These are phyloP conservation scores for Stenodema calcarata DNA, from an alignment of 2,888 invertebrate genomes.

Conservation along the genomic window DNA sequence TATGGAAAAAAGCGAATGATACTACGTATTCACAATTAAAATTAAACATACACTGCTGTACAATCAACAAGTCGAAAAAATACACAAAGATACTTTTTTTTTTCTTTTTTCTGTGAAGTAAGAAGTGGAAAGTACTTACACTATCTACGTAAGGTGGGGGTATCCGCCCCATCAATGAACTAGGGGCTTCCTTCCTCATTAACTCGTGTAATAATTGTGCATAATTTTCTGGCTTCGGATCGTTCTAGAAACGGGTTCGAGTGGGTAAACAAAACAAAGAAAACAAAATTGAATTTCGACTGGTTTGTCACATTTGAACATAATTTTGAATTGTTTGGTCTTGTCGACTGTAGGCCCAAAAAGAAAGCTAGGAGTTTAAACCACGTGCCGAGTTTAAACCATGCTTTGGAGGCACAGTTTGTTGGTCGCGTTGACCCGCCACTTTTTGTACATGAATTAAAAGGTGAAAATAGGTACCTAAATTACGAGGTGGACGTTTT, in stretches of 20 bases:
- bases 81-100: neutral
- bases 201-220: constrained; percentile 9
- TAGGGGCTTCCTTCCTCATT: constrained; percentile 10
- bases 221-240: constrained; percentile 12
- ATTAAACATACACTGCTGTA: neutral
- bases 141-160: constrained; percentile 13
- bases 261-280: constrained; percentile 17
- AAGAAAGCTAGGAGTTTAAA: constrained; percentile 2
- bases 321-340: neutral
- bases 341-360: neutral
- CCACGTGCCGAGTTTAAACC: constrained; percentile 14
- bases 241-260: constrained; percentile 13
- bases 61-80: neutral
- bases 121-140: constrained; percentile 14
- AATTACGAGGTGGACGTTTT: too few species aligned
- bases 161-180: constrained; percentile 5
- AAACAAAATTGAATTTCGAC: constrained; percentile 7
- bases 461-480: too few species aligned
- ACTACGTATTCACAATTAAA: neutral
- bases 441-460: too few species aligned
- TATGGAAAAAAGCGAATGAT: neutral
- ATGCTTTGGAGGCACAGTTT: constrained; percentile 11
- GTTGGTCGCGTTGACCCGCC: neutral
- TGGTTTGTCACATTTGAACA: neutral
- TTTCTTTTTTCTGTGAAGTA: neutral